Conservation (phyloP, 2,888 invertebrate genomes). For the Masnerella sp. region DNA sequence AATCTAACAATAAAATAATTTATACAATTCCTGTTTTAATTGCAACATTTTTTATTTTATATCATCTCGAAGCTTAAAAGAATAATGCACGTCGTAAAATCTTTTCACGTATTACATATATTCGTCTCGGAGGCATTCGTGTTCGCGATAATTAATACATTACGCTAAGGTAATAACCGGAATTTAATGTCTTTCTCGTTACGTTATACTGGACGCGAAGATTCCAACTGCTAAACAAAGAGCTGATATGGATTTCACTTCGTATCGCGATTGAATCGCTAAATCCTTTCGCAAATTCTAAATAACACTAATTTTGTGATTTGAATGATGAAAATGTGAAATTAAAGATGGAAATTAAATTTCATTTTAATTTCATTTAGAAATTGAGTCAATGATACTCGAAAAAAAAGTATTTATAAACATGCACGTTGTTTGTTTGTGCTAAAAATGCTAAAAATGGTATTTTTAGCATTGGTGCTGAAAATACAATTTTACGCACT, state of each 20-base stretch:
- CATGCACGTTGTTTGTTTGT: too few species aligned
- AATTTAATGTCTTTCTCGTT: conserved; percentile 22
- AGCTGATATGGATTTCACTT: conserved; percentile 2
- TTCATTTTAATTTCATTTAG: too few species aligned
- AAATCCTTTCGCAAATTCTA: conserved; percentile 18
- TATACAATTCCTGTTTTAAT: neutral
- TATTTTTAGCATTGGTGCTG: too few species aligned
- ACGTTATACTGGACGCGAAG: neutral
- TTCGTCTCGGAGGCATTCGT: neutral
- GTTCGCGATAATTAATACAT: conserved; percentile 9
- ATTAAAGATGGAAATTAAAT: too few species aligned
- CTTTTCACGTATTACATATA: conserved; percentile 3
- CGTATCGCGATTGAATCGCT: conserved; percentile 29
- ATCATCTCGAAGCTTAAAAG: neutral
- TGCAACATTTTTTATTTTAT: conserved; percentile 10
- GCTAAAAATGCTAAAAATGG: too few species aligned
- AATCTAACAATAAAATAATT: conserved; percentile 22
- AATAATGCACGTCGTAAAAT: conserved; percentile 6
- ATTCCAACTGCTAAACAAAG: conserved; percentile 22
- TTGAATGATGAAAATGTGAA: too few species aligned
- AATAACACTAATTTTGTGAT: too few species aligned
- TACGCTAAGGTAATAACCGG: conserved; percentile 1
- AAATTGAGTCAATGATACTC: too few species aligned
- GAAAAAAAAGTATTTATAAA: too few species aligned
- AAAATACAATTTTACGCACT: too few species aligned